Conservation (phyloP, 2,888 invertebrate species). For the Iphiclides podalirius region DNA sequence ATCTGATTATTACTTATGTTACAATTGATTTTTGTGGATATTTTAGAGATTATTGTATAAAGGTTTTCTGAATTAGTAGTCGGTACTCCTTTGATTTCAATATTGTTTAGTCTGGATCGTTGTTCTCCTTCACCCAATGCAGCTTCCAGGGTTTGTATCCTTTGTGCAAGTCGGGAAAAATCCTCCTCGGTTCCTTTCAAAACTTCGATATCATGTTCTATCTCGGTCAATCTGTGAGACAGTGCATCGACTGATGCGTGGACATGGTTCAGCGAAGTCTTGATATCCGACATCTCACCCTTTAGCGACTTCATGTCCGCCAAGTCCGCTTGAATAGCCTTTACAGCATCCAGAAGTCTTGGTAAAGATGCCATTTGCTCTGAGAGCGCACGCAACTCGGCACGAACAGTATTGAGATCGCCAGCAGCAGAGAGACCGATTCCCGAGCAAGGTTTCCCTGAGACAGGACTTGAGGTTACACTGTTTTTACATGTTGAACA, state of each 20-base stretch:
- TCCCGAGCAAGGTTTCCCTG: no score
- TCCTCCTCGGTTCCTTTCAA: slow-evolving; percentile 8
- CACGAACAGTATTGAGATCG: neutral
- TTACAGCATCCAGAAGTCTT: neutral
- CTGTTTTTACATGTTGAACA: neutral
- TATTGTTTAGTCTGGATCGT: slow-evolving; percentile 20
- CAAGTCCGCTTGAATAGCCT: neutral
- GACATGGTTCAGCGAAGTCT: slow-evolving; percentile 2
- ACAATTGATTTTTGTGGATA: slow-evolving; percentile 10
- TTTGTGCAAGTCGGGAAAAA: no score
- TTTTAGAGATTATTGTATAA: slow-evolving; percentile 12
- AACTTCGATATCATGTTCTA: slow-evolving; percentile 10
- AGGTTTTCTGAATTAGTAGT: slow-evolving; percentile 9
- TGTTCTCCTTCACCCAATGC: slow-evolving; percentile 12
- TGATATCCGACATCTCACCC: neutral
- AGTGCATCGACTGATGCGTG: slow-evolving; percentile 8
- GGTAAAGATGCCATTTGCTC: neutral
- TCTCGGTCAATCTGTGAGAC: neutral
- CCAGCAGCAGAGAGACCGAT: no score
- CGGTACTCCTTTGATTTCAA: slow-evolving; percentile 24
- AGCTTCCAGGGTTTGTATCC: slow-evolving; percentile 2
- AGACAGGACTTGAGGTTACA: neutral
- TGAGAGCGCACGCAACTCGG: no score
- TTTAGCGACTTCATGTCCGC: neutral
- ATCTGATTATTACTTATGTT: slow-evolving; percentile 26